Evolutionary conservation across 2,888 invertebrate species (phyloP).

Genomic region (Drosophila tanythrix): DNA sequence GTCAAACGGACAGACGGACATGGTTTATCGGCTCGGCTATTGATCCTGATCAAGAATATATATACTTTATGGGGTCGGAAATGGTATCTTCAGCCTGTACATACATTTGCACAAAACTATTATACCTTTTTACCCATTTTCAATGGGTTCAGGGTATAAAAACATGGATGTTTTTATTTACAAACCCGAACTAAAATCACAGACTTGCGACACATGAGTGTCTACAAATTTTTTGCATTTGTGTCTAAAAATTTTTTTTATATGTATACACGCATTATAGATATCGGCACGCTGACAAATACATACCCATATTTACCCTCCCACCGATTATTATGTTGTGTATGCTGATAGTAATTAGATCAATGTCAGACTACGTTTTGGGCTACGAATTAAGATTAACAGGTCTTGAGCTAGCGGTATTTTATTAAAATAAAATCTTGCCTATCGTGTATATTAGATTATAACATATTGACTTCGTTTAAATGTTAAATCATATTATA

Average conservation of each 20-base stretch:
- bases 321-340: background rate
- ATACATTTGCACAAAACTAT: too few species aligned
- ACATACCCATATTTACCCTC: background rate
- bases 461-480: background rate
- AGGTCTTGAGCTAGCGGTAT: background rate
- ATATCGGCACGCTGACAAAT: background rate
- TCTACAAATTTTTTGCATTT: background rate
- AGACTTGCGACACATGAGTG: background rate
- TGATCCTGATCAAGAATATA: too few species aligned
- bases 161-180: background rate
- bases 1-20: too few species aligned
- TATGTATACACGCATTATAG: background rate
- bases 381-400: background rate
- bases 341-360: background rate
- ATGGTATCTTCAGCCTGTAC: too few species aligned
- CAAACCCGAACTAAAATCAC: background rate
- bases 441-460: background rate
- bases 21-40: too few species aligned
- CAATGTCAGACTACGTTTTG: background rate
- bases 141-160: too few species aligned
- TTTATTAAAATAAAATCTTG: background rate
- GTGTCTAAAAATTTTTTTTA: background rate
- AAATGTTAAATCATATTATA: background rate
- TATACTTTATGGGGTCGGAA: too few species aligned
- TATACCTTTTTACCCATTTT: too few species aligned